Base-by-base conservation (phyloP, 2,797 vertebrate species). In the Cheirogaleus major region DNA sequence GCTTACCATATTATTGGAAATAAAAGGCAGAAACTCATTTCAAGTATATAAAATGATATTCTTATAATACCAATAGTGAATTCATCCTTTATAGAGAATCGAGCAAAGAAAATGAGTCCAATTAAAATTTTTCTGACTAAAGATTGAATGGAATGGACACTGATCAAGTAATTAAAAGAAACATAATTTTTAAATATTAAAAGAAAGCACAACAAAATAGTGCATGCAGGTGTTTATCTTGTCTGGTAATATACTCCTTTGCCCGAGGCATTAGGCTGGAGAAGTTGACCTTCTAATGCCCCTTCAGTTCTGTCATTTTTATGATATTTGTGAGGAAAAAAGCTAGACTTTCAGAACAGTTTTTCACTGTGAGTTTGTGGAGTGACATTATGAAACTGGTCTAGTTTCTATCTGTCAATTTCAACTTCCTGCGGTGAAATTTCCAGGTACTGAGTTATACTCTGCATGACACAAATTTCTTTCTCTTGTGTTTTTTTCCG, bases 341-440 rank as follows among this genome's bases (percentile, higher is more conserved):
- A 91, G 90, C 59, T n/a, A 84, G 97, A 97, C 92, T 93, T 93
- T 95, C 90, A 93, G 2, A 30, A 55, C 6, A 17, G 83, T 86
- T 95, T 98, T 97, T 98, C 89, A 81, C 93, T 91, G 82, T 73
- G 96, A 92, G 89, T 95, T 80, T 95, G 93, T 55, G 79, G 95
- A 15, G 14, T 93, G 92, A 95, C 97, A 91, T 98, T 97, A 83
- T 95, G 95, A 96, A 97, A 96, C 96, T 83, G 76, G 95, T 97
- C 94, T 98, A 92, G 89, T 95, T 98, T 98, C 98, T 98, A 97
- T 98, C 98, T 98, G 98, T 98, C 97, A 96, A 97, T 96, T 96
- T 96, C 96, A 96, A 95, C 93, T 98, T 98, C 98, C 97, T 97
- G 96, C 30, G 11, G 75, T 61, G 93, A 97, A 96, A 91, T 96